Percentiles rank a stretch among this genome's conserved stretches.
phyloP scores from a whole-genome alignment of 2,113 vertebrate genomes.

The Thunnus maccoyii region DNA sequence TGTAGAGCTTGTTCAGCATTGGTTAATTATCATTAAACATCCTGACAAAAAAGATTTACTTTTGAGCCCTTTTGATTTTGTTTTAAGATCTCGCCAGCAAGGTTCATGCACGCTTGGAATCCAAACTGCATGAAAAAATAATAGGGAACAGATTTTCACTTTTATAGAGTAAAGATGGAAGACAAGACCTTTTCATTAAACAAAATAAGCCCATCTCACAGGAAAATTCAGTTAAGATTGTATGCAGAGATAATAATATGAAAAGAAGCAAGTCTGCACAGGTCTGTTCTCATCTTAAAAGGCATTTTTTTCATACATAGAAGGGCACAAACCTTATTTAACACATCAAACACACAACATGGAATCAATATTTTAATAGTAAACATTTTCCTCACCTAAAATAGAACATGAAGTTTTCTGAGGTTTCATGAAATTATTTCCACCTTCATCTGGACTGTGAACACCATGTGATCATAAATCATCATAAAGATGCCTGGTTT shows the following conservation, averaged over 20 bases:
- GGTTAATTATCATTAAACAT: neutral
- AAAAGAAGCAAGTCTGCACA: neutral
- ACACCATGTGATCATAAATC: no score
- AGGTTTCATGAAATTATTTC: no score
- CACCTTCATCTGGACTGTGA: no score
- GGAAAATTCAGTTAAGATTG: neutral
- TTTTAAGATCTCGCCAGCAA: conserved; percentile 21
- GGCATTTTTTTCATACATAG: neutral
- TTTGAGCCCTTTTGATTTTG: conserved; percentile 5
- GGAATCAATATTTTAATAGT: conserved; percentile 2
- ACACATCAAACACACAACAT: neutral
- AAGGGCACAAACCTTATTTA: neutral
- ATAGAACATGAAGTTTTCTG: no score
- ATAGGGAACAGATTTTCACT: conserved; percentile 21
- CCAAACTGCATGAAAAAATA: neutral
- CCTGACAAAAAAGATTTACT: neutral
- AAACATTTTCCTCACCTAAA: no score
- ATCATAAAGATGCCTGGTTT: no score
- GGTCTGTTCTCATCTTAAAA: neutral
- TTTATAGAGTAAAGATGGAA: neutral
- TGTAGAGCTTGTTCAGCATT: neutral
- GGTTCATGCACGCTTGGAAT: neutral
- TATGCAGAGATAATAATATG: conserved; percentile 2
- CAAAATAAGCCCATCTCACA: neutral
- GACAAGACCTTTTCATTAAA: neutral